Evolutionary conservation across 2,113 vertebrate genomes (phyloP).

Genomic region (Terrapene triunguis): DNA sequence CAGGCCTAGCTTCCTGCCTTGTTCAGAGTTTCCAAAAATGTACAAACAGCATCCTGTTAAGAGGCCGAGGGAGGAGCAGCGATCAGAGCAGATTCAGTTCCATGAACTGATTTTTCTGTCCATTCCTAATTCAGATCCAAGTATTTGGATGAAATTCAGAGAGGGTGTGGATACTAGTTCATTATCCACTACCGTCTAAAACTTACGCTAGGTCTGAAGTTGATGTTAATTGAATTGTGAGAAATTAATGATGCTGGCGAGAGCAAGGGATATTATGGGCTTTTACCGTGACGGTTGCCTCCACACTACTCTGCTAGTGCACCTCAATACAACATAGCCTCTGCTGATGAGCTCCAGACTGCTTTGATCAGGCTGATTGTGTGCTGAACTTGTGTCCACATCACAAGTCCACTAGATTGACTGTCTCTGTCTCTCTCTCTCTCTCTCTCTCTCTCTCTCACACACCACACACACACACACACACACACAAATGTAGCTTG

Average conservation of each 20-base stretch:
- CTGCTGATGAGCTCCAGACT: background rate
- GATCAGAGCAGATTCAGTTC: background rate
- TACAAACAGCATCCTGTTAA: slow-evolving; percentile 65
- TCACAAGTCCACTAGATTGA: slow-evolving; percentile 38
- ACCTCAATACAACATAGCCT: background rate
- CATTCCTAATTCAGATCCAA: background rate
- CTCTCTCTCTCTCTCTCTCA: background rate
- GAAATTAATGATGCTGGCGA: background rate
- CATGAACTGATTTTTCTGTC: background rate
- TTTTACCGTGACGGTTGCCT: background rate
- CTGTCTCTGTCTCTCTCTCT: background rate
- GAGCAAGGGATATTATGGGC: background rate
- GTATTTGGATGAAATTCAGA: background rate
- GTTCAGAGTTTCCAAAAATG: slow-evolving; percentile 58
- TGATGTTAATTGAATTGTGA: background rate
- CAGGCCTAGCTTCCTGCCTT: slow-evolving; percentile 71
- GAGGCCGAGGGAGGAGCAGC: background rate
- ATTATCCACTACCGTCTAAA: background rate
- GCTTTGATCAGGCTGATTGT: background rate
- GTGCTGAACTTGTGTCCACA: background rate
- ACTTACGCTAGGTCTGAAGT: background rate
- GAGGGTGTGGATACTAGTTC: background rate
- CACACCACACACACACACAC: no score
- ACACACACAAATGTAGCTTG: background rate
- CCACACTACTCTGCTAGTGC: background rate